Percentiles rank a stretch among this genome's conserved stretches.
These are phyloP conservation scores for Dreissena rostriformis DNA, from an alignment of 1,140 invertebrate species.

Conservation along the genomic window DNA sequence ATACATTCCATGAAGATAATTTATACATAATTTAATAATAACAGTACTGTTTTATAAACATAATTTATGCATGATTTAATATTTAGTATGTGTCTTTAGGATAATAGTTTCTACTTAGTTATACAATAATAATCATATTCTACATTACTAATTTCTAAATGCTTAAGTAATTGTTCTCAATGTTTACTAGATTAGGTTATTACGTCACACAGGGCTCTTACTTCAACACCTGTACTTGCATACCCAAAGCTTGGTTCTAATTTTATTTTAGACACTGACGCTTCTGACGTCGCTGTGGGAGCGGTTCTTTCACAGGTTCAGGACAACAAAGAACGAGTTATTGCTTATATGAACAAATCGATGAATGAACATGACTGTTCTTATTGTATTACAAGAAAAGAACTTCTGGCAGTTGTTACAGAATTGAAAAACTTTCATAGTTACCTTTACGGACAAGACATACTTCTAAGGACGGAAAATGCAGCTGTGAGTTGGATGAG, in stretches of 20 bases:
- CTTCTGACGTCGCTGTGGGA: conserved; percentile 61
- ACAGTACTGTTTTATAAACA: too few species aligned
- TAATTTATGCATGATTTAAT: too few species aligned
- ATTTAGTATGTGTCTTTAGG: too few species aligned
- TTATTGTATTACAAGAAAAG: conserved; percentile 77
- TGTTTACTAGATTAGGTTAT: too few species aligned
- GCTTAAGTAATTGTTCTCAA: too few species aligned
- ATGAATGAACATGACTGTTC: conserved; percentile 78
- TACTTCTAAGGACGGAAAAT: conserved; percentile 63
- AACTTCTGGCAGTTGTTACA: conserved; percentile 62
- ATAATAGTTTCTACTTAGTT: too few species aligned
- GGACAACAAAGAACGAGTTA: conserved; percentile 57
- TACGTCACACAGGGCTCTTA: conserved; percentile 41
- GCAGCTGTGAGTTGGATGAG: conserved; percentile 61
- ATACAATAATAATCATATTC: too few species aligned
- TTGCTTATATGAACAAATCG: conserved; percentile 62
- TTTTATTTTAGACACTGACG: conserved; percentile 68
- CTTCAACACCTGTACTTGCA: conserved; percentile 47
- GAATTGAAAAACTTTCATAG: conserved; percentile 55
- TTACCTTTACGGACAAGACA: conserved; percentile 61
- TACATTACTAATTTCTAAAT: too few species aligned
- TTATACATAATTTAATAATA: too few species aligned
- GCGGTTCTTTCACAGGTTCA: conserved; percentile 69
- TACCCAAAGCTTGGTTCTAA: conserved; percentile 26
- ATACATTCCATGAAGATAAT: too few species aligned